Base-by-base conservation (phyloP, 1,140 invertebrate species). In the Gryllus bimaculatus region DNA sequence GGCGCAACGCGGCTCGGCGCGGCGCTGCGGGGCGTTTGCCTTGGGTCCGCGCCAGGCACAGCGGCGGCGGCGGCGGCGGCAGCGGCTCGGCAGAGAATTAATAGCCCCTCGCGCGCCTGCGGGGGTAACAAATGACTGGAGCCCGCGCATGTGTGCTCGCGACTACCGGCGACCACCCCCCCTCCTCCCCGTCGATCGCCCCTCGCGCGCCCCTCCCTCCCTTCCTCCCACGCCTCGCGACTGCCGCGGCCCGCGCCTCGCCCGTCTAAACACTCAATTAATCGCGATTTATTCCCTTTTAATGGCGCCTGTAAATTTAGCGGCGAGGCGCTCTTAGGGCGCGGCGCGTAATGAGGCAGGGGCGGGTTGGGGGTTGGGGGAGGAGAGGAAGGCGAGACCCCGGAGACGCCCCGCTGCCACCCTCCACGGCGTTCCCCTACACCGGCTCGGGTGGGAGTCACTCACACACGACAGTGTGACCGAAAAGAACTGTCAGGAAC, bases 271-370 rank as follows among this genome's bases (percentile, higher is more conserved):
- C 54, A 66, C 54, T 66, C 54, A 66, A 66, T 66, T 66, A 66
- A 66, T 66, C 54, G 54, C 54, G 54, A 66, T 66, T 66, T 66
- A 66, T 66, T 66, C 54, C 54, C 54, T 66, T 66, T 66, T 66
- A 66, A 66, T 66, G 54, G 10, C 18, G 10, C 10, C 54, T 66
- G 54, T 66, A 66, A 66, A 66, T 66, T 66, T 66, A 66, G 54
- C 54, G n/a, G 54, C 54, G 54, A 18, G 54, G 26, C 26, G 26
- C 54, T 66, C 54, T 66, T 66, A 66, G 54, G 10, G 54, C 10
- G 18, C 54, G 54, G 54, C 54, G 18, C 54, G 54, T 66, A 66
- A 66, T 66, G 54, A 66, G 54, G 10, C 54, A 66, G 18, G 54
- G 54, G 7, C 1, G 18, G 18, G 54, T 0, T 10, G 54, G 54